These are phyloP conservation scores for Fregetta grallaria DNA, from an alignment of 2,113 vertebrate genomes.

Conservation along the genomic window DNA sequence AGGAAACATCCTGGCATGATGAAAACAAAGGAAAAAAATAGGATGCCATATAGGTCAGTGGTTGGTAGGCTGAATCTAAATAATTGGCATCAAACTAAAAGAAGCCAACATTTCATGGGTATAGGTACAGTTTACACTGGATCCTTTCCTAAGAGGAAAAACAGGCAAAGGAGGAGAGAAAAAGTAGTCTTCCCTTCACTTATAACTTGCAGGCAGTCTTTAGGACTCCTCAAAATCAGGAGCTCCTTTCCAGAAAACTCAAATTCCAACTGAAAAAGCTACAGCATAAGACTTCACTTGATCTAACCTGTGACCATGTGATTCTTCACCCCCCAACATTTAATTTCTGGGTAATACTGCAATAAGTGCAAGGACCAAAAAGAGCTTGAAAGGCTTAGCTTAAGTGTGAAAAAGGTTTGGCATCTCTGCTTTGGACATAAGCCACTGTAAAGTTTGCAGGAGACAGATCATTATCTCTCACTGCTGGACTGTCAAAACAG, in stretches of 20 bases:
- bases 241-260: not conserved
- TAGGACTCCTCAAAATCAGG: not conserved
- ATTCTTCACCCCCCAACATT: not conserved
- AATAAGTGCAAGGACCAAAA: not conserved
- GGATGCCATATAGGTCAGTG: not conserved
- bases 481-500: not conserved
- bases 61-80: not conserved
- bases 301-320: not conserved
- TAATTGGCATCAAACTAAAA: not conserved
- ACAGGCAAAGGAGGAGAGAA: not conserved
- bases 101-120: not conserved
- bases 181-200: not conserved
- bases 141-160: not conserved
- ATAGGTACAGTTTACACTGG: not conserved
- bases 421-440: not conserved
- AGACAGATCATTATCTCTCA: not conserved
- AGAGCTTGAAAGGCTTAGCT: not conserved
- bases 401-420: not conserved
- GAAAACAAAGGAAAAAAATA: not conserved
- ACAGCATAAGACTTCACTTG: not conserved
- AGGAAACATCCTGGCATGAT: not conserved
- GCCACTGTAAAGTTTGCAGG: not conserved
- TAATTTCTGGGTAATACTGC: not conserved
- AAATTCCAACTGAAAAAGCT: not conserved
- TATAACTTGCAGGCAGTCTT: not conserved